phyloP scores from a whole-genome alignment of 2,888 invertebrate species.

The Venustoraphidia nigricollis region DNA sequence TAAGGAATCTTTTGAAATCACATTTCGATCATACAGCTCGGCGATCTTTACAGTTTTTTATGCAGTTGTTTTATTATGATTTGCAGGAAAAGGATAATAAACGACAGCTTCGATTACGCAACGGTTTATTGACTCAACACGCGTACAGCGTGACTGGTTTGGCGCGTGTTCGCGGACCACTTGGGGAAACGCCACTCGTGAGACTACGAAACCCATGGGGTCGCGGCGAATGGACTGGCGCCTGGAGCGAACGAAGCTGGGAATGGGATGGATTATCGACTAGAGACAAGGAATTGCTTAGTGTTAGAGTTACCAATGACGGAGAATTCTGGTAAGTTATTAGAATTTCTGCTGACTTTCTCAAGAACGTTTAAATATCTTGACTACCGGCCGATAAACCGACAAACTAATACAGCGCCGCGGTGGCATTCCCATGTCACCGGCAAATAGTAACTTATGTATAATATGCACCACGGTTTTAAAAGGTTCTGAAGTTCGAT shows the following conservation, averaged over 20 bases:
- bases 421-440: no score
- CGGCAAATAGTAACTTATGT: no score
- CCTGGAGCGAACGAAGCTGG: constrained; percentile 53
- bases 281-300: constrained; percentile 45
- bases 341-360: no score
- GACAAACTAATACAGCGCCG: no score
- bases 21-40: no score
- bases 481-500: no score
- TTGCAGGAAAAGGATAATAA: constrained; percentile 36
- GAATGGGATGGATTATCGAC: constrained; percentile 52
- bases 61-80: constrained; percentile 3
- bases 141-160: constrained; percentile 58
- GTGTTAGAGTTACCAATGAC: constrained; percentile 43
- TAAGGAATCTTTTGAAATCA: no score
- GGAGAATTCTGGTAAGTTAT: constrained; percentile 49
- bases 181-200: constrained; percentile 41
- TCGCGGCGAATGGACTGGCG: constrained; percentile 51
- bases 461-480: no score
- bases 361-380: no score
- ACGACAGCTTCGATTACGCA: constrained; percentile 37
- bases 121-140: constrained; percentile 49
- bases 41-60: no score
- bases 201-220: constrained; percentile 52
- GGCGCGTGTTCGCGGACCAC: constrained; percentile 44
- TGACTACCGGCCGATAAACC: no score